phyloP scores from a whole-genome alignment of 2,888 invertebrate species.

The Orthosia gothica region DNA sequence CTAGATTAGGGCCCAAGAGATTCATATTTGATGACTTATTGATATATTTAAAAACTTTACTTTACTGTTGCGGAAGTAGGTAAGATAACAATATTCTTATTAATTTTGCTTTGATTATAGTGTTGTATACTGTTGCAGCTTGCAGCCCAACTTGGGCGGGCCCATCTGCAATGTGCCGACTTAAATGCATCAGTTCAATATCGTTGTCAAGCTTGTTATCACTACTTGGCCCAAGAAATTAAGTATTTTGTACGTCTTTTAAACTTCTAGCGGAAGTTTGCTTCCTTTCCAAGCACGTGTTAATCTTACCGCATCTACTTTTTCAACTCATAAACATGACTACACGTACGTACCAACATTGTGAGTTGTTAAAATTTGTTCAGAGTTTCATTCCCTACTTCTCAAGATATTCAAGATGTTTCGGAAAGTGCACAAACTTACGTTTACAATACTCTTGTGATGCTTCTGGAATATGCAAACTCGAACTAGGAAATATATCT shows the following conservation, averaged over 20 bases:
- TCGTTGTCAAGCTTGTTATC: neutral
- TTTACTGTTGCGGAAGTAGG: too few species aligned
- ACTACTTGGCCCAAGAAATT: neutral
- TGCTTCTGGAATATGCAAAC: constrained; percentile 18
- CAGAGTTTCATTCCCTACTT: constrained; percentile 37
- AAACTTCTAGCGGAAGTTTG: constrained; percentile 11
- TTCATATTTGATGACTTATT: too few species aligned
- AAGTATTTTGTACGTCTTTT: neutral
- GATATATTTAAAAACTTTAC: too few species aligned
- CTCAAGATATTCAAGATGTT: constrained; percentile 44
- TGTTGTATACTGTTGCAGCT: neutral
- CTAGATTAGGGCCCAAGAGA: too few species aligned
- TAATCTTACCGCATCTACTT: constrained; percentile 17
- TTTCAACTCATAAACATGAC: constrained; percentile 26
- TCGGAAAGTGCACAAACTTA: constrained; percentile 29
- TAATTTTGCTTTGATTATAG: neutral
- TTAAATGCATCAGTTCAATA: neutral
- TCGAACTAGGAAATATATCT: neutral
- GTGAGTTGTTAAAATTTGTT: constrained; percentile 41
- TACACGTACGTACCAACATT: constrained; percentile 1
- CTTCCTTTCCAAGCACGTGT: constrained; percentile 14
- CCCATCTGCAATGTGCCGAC: too few species aligned
- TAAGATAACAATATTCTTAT: neutral
- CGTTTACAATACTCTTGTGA: constrained; percentile 22
- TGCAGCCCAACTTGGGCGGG: too few species aligned